Base-by-base conservation (phyloP, 2,888 invertebrate genomes). In the Pteria penguin region DNA sequence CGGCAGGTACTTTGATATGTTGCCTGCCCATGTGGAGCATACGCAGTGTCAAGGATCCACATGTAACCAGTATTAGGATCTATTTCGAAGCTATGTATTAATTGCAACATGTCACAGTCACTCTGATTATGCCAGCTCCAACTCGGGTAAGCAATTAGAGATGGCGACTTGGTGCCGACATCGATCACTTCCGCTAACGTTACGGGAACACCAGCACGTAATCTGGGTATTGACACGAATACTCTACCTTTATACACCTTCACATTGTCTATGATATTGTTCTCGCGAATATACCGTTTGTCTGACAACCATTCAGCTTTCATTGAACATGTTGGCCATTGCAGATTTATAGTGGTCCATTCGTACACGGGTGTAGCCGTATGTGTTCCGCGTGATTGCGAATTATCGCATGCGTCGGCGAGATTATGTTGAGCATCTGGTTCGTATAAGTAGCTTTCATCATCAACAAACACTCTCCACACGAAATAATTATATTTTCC, bases 31-130 rank as follows among this genome's bases (percentile, higher is more conserved):
- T 36, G 36, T n/a, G 74, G 63, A 2, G 61, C 72, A 58, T 60
- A 68, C 71, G 84, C 83, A 11, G 83, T 83, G 61, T 87, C 87
- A 2, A 85, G 60, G 26, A 86, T 84, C 85, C 85, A 87, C 84
- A 87, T 84, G 52, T 73, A 80, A 0, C 84, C 84, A 0, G 84
- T 84, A 32, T 82, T 77, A 3, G 82, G 81, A 60, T 85, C 87
- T 4, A 87, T 84, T 62, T 86, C 85, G 81, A 86, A 84, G 60
- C 82, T 80, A 67, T 84, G 84, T 3, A 83, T 82, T n/a, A 78
- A 65, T 69, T 86, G 84, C 2, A 87, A 73, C 8, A 80, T 79
- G 8, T 75, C 63, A 69, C 87, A 87, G 57, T 82, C 72, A 3
- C 79, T 80, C 2, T 79, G 29, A 26, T 55, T 67, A 62, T 86